Conservation (phyloP, 1,140 invertebrate genomes). For the Campoletis sonorensis region DNA sequence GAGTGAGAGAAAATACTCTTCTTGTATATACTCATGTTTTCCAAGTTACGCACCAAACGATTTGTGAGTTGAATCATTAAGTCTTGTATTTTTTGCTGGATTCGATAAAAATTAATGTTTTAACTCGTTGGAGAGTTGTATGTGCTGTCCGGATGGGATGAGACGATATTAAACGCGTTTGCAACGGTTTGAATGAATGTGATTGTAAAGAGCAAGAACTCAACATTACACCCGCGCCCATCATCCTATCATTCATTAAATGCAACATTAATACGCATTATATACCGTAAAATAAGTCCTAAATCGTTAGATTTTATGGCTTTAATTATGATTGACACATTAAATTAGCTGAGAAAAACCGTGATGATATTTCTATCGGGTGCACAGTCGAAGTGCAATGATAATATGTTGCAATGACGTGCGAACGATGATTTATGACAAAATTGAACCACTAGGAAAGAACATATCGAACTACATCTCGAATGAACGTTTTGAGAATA, state of each 20-base stretch:
- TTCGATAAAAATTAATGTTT: background rate
- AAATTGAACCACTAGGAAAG: too few relatives aligned
- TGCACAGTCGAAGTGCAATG: too few relatives aligned
- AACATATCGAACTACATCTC: too few relatives aligned
- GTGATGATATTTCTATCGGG: too few relatives aligned
- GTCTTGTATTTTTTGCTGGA: background rate
- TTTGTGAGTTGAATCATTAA: conserved; percentile 43
- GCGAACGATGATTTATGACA: too few relatives aligned
- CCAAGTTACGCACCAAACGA: conserved; percentile 36
- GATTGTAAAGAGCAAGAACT: background rate
- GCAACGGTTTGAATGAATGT: background rate
- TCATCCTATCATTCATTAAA: conserved; percentile 23
- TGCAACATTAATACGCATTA: conserved; percentile 7
- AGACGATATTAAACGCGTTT: background rate
- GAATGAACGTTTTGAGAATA: too few relatives aligned
- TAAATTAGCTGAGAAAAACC: background rate
- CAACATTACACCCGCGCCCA: background rate
- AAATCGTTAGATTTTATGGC: background rate
- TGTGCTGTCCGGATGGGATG: background rate
- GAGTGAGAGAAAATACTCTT: background rate
- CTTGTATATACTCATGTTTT: conserved; percentile 36
- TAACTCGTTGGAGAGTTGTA: conserved; percentile 1
- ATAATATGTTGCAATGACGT: too few relatives aligned
- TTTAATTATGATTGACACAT: background rate
- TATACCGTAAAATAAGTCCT: background rate